Conservation (phyloP, 2,797 vertebrate genomes). For the Propithecus perrieri region DNA sequence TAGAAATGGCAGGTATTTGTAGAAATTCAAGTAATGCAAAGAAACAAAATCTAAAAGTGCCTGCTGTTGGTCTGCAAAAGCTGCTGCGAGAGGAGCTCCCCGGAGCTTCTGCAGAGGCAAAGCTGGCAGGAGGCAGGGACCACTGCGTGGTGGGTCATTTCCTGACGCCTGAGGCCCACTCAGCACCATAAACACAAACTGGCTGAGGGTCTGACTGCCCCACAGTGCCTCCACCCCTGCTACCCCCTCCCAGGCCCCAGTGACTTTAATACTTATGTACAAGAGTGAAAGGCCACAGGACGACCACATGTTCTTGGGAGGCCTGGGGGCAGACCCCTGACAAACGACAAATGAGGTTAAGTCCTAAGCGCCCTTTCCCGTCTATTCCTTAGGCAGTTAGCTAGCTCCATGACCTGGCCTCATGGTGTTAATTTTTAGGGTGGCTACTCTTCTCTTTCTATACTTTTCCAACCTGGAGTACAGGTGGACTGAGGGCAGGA, state of each 20-base stretch:
- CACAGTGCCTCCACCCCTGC: fast-evolving
- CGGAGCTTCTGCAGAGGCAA: fast-evolving
- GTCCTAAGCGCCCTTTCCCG: fast-evolving
- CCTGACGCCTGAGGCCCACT: background rate
- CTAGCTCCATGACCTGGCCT: background rate
- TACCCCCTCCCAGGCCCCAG: background rate
- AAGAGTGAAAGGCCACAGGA: background rate
- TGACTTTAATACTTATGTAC: background rate
- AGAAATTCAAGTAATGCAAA: background rate
- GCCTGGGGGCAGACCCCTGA: fast-evolving
- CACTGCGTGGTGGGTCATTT: fast-evolving
- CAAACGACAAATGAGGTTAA: no score
- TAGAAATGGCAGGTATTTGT: background rate
- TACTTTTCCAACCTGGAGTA: background rate
- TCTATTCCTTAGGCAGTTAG: background rate
- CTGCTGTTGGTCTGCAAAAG: background rate
- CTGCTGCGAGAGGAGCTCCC: background rate
- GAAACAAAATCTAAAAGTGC: background rate
- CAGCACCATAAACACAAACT: background rate
- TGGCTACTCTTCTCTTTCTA: background rate
- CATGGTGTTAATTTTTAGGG: background rate
- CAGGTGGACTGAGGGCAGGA: background rate
- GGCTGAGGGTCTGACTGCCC: fast-evolving
- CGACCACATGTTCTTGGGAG: fast-evolving
- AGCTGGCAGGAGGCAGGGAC: fast-evolving